Percentiles rank a stretch among this genome's conserved stretches.
phyloP scores from a whole-genome alignment of 2,888 invertebrate genomes.

The Blastobasis adustella region DNA sequence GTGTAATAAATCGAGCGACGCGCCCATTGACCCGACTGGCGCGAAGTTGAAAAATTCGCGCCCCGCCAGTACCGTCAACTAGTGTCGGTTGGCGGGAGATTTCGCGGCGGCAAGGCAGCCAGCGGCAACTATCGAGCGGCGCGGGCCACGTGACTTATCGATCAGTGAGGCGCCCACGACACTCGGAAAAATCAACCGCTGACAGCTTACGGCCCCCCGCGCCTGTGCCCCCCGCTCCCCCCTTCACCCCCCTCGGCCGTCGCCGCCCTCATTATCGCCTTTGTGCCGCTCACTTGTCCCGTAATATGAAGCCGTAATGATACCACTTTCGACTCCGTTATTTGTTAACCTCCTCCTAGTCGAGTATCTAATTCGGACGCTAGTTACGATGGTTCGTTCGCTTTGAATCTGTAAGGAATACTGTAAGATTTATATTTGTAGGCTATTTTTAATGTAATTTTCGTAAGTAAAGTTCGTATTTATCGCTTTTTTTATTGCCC shows the following conservation, averaged over 20 bases:
- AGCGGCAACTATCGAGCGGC: constrained; percentile 60
- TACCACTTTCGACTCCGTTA: constrained; percentile 59
- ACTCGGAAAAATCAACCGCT: constrained; percentile 75
- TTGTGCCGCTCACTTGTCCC: constrained; percentile 70
- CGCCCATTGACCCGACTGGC: no score
- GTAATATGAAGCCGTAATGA: constrained; percentile 64
- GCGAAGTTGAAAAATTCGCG: no score
- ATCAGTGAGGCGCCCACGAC: constrained; percentile 70
- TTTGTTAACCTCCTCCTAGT: constrained; percentile 30
- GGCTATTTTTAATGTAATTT: no score
- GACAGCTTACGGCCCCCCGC: constrained; percentile 59
- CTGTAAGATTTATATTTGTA: no score
- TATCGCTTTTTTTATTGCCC: no score
- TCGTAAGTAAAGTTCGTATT: no score
- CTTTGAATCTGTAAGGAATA: no score
- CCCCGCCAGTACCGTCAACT: neutral
- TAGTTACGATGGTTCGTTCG: no score
- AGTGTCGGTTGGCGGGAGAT: neutral
- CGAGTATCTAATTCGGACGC: constrained; percentile 14
- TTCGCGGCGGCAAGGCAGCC: constrained; percentile 55
- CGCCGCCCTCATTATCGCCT: constrained; percentile 70
- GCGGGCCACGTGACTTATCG: constrained; percentile 71
- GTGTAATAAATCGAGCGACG: no score
- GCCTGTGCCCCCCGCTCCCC: constrained; percentile 12
- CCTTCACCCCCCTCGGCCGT: constrained; percentile 12